Evolutionary conservation across 2,888 invertebrate species (phyloP), one percentile per base, ranked within the genome.

Genomic region (Parascotia fuliginaria): DNA sequence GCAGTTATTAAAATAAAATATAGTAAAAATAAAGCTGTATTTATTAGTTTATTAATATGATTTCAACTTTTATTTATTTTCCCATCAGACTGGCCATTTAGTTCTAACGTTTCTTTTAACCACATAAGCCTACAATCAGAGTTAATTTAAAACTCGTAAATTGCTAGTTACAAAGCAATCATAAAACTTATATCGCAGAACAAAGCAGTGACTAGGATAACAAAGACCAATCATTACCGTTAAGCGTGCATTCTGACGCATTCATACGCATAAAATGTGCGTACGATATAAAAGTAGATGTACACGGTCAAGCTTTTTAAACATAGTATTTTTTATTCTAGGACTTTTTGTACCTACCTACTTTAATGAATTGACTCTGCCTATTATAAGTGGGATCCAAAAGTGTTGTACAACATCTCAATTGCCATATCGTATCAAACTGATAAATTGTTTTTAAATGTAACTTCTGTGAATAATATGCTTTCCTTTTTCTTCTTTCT

Each of bases 261-360:
- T 43, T 29, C 28, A 42, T 24, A 59, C 52, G 52, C 58, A 56
- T 61, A 55, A 58, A 62, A 57, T 55, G 55, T 60, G 52, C 55
- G 61, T 64, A 57, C 39, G 15, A 24, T 24, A 33, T 45, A 45
- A 45, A 27, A 39, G 13, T 9, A 13, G n/a, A 9, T 16, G n/a
- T 12, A 39, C 27, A 45, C n/a, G n/a, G n/a, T n/a, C n/a, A n/a
- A n/a, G n/a, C n/a, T n/a, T n/a, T n/a, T n/a, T n/a, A n/a, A n/a
- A n/a, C n/a, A n/a, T n/a, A n/a, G n/a, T n/a, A n/a, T n/a, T n/a
- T n/a, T n/a, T n/a, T n/a, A n/a, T n/a, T n/a, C n/a, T n/a, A n/a
- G n/a, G n/a, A n/a, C n/a, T n/a, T n/a, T n/a, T n/a, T n/a, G n/a
- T n/a, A n/a, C n/a, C n/a, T n/a, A n/a, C n/a, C n/a, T n/a, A n/a